These are phyloP conservation scores for Acronicta aceris DNA, from an alignment of 2,888 invertebrate genomes.

Conservation along the genomic window DNA sequence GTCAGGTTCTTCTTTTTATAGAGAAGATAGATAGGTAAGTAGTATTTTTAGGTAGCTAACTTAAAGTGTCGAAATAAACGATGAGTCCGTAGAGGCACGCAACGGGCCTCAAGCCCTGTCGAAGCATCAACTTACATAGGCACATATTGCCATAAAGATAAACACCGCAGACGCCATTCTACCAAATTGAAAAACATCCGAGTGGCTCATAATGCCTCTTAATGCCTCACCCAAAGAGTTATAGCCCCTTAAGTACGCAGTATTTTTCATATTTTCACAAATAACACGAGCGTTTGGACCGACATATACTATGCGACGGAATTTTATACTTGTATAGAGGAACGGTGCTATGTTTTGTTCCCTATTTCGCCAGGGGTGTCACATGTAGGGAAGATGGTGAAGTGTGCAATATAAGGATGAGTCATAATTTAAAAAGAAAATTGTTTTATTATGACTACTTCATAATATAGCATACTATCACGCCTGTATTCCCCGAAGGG, in stretches of 20 bases:
- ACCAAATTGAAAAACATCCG: constrained; percentile 87
- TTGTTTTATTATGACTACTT: too few species aligned
- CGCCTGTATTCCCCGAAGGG: too few species aligned
- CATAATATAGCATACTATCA: too few species aligned
- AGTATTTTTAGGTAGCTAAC: too few species aligned
- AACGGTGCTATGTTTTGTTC: constrained; percentile 37
- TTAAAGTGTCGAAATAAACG: constrained; percentile 10
- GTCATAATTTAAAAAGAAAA: not conserved
- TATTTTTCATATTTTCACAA: constrained; percentile 85
- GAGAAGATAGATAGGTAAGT: too few species aligned
- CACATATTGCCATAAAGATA: constrained; percentile 71
- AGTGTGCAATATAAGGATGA: constrained; percentile 4
- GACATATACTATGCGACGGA: constrained; percentile 17
- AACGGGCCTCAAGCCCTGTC: constrained; percentile 40
- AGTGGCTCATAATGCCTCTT: constrained; percentile 83
- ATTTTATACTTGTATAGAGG: constrained; percentile 27
- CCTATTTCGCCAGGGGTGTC: constrained; percentile 50
- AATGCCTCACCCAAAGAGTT: constrained; percentile 81
- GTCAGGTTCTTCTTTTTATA: too few species aligned
- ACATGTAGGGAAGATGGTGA: not conserved
- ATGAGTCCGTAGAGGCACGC: constrained; percentile 13
- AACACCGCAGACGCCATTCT: constrained; percentile 76
- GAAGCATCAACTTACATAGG: constrained; percentile 54
- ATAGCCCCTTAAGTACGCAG: constrained; percentile 77
- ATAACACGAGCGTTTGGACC: constrained; percentile 73